Conservation (phyloP, 2,797 vertebrate species). For the Enteromius thamalakanensis region DNA sequence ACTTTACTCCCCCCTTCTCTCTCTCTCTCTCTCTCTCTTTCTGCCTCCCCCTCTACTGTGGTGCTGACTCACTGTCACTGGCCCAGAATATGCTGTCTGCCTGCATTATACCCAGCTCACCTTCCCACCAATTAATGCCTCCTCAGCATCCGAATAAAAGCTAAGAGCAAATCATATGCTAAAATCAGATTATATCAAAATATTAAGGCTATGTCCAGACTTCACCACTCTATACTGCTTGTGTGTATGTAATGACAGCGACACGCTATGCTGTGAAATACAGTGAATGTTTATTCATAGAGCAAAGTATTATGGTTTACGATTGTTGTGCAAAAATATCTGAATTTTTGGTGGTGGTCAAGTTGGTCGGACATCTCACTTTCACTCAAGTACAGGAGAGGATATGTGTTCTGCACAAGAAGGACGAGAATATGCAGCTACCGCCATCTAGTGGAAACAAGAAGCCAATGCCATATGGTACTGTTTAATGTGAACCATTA, state of each 20-base stretch:
- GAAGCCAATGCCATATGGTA: background rate
- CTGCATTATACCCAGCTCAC: constrained; percentile 78
- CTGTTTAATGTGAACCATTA: background rate
- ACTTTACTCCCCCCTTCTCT: constrained; percentile 5
- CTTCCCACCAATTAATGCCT: constrained; percentile 69
- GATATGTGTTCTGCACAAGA: background rate
- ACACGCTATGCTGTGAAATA: background rate
- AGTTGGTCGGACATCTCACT: background rate
- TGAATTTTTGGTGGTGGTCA: background rate
- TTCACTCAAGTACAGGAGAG: constrained; percentile 12
- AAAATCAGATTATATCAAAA: constrained; percentile 15
- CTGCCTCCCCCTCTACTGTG: constrained; percentile 49
- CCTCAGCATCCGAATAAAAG: constrained; percentile 70
- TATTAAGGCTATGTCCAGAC: background rate
- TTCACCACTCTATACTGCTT: background rate
- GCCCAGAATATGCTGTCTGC: constrained; percentile 74
- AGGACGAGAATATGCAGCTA: constrained; percentile 8
- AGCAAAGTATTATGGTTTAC: background rate
- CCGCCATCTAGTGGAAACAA: constrained; percentile 53
- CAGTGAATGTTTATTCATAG: background rate
- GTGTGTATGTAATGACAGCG: background rate
- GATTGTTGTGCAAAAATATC: background rate
- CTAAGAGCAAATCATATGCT: constrained; percentile 30
- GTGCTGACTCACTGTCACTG: constrained; percentile 82
- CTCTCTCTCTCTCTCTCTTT: constrained; percentile 16